Percentiles rank a stretch among this genome's conserved stretches.
These are phyloP conservation scores for Drosophila gunungcola DNA, from an alignment of 1,140 invertebrate genomes.

Conservation along the genomic window DNA sequence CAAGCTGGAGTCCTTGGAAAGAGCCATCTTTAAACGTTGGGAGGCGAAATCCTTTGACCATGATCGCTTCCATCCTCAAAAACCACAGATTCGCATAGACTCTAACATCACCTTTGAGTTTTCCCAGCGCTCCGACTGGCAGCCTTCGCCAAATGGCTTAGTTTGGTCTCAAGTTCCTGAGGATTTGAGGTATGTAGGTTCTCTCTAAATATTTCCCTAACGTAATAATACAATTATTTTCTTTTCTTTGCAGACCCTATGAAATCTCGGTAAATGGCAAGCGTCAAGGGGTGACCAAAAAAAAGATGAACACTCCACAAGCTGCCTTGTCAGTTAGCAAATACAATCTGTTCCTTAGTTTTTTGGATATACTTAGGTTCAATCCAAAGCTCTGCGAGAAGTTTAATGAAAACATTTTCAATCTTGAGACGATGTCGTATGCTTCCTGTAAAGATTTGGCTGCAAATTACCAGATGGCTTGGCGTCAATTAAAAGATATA, in stretches of 20 bases:
- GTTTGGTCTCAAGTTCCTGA: conserved; percentile 86
- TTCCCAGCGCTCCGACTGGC: conserved; percentile 81
- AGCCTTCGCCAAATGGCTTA: conserved; percentile 87
- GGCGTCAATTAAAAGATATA: conserved; percentile 85
- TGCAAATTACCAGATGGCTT: conserved; percentile 84
- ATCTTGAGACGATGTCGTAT: conserved; percentile 84
- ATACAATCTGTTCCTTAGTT: conserved; percentile 87
- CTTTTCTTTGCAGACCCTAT: conserved; percentile 85
- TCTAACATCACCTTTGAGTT: conserved; percentile 85
- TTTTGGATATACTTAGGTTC: conserved; percentile 85
- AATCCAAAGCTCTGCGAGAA: conserved; percentile 61
- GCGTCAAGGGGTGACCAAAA: conserved; percentile 93
- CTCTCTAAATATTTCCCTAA: conserved; percentile 63
- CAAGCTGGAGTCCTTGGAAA: conserved; percentile 87
- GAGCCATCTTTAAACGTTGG: conserved; percentile 88
- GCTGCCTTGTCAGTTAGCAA: conserved; percentile 88
- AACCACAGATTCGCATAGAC: conserved; percentile 79
- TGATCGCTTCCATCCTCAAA: conserved; percentile 67
- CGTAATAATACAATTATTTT: conserved; percentile 86
- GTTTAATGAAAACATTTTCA: conserved; percentile 41
- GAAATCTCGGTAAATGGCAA: conserved; percentile 93
- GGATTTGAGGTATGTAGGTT: conserved; percentile 70
- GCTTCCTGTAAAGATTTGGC: conserved; percentile 85
- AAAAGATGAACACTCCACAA: conserved; percentile 86
- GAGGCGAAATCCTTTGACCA: conserved; percentile 63